Evolutionary conservation across 1,140 invertebrate species (phyloP).

Genomic region (Myzus persicae): DNA sequence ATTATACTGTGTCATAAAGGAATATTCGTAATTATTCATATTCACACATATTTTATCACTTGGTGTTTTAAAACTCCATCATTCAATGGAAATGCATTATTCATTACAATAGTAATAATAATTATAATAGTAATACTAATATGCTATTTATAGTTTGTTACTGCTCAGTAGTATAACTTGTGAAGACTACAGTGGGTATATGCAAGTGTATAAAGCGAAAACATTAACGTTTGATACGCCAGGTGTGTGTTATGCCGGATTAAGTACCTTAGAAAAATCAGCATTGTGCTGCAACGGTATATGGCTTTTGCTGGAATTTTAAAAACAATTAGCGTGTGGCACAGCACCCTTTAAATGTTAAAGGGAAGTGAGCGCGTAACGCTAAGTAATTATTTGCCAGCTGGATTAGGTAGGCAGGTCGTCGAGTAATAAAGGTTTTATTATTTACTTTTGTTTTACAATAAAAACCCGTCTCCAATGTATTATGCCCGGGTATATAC

Average conservation of each 20-base stretch:
- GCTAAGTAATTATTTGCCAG: constrained; percentile 2
- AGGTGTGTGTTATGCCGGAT: constrained; percentile 17
- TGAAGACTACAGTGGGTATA: not conserved
- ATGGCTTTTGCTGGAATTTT: not conserved
- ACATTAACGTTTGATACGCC: not conserved
- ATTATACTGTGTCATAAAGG: not conserved
- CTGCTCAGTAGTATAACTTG: not conserved
- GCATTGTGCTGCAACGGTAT: not conserved
- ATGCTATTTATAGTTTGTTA: not conserved
- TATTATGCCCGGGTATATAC: not conserved
- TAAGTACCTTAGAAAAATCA: not conserved
- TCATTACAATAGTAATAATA: no score
- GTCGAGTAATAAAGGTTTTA: constrained; percentile 30
- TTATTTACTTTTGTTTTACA: constrained; percentile 24
- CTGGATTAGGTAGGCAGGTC: not conserved
- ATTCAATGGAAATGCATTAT: not conserved
- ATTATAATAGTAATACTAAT: not conserved
- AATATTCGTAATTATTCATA: not conserved
- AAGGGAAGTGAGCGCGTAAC: not conserved
- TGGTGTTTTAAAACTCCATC: not conserved
- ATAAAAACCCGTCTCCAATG: not conserved
- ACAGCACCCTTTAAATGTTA: constrained; percentile 11
- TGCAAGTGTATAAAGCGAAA: not conserved
- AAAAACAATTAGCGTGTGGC: constrained; percentile 28
- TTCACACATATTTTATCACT: not conserved